phyloP scores from a whole-genome alignment of 2,797 vertebrate species.

The Acanthiza pusilla region DNA sequence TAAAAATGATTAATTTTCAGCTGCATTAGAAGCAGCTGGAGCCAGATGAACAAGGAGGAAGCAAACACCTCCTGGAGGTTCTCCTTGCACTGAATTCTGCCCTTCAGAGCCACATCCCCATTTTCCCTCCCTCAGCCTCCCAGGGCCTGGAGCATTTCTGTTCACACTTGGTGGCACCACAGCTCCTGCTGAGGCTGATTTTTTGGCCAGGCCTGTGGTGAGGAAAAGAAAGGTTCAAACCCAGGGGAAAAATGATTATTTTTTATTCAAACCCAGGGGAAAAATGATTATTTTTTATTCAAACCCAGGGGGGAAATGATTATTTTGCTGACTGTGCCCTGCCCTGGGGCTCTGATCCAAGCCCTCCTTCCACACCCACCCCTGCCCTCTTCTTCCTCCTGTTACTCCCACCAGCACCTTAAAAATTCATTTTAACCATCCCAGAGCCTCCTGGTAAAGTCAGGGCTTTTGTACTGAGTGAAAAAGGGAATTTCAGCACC shows the following conservation, averaged over 20 bases:
- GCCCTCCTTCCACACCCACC: neutral
- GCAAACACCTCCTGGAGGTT: neutral
- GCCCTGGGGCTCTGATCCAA: neutral
- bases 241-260: neutral
- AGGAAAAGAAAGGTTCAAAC: neutral
- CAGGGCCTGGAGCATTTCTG: neutral
- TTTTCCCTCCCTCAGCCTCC: neutral
- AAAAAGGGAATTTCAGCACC: too few relatives aligned
- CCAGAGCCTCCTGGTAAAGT: too few relatives aligned
- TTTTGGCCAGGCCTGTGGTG: too few relatives aligned
- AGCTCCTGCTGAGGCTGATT: neutral
- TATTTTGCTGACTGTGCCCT: neutral
- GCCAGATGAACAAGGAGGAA: neutral
- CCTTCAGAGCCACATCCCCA: neutral
- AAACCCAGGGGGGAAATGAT: too few relatives aligned
- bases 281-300: too few relatives aligned
- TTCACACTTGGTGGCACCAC: slow-evolving; percentile 13
- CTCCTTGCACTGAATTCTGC: neutral
- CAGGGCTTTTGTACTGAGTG: too few relatives aligned
- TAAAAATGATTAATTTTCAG: neutral
- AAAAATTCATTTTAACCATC: too few relatives aligned
- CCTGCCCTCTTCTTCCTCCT: neutral
- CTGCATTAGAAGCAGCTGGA: too few relatives aligned
- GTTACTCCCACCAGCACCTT: neutral
- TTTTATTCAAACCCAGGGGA: too few relatives aligned